Percentiles rank a stretch among this genome's conserved stretches.
phyloP scores from a whole-genome alignment of 2,888 invertebrate genomes.

The Anorthoa munda region DNA sequence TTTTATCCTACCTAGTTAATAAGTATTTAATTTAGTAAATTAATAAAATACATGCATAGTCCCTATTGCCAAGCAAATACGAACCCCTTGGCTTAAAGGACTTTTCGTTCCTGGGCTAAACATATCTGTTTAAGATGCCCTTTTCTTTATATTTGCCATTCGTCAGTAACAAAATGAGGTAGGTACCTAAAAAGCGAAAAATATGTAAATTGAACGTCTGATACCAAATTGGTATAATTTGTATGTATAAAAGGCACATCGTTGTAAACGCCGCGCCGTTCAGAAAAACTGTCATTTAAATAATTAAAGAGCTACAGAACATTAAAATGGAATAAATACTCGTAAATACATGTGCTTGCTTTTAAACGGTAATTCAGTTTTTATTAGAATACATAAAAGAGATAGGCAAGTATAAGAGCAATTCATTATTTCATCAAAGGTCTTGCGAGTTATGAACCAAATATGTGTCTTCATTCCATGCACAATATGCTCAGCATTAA shows the following conservation, averaged over 20 bases:
- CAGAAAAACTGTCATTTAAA: constrained; percentile 41
- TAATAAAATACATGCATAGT: no score
- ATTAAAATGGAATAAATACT: constrained; percentile 38
- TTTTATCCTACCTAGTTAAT: no score
- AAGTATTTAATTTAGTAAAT: no score
- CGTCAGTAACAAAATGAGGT: constrained; percentile 8
- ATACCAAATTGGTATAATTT: constrained; percentile 51
- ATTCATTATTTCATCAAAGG: background rate
- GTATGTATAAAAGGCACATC: constrained; percentile 43
- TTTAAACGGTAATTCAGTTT: constrained; percentile 23
- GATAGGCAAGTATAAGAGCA: background rate
- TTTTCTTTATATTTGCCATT: constrained; percentile 5
- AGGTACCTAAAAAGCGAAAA: background rate
- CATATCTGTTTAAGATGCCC: background rate
- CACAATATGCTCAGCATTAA: no score
- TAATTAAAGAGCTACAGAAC: constrained; percentile 39
- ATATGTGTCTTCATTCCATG: no score
- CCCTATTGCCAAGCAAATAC: background rate
- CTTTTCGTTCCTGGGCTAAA: background rate
- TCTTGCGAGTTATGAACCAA: background rate
- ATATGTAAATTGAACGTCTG: constrained; percentile 52
- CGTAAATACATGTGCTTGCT: constrained; percentile 27
- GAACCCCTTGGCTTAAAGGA: background rate
- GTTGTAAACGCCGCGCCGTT: constrained; percentile 17
- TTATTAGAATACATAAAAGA: constrained; percentile 7